Evolutionary conservation across 2,113 vertebrate species (phyloP).

Genomic region (Cinclus mexicanus): DNA sequence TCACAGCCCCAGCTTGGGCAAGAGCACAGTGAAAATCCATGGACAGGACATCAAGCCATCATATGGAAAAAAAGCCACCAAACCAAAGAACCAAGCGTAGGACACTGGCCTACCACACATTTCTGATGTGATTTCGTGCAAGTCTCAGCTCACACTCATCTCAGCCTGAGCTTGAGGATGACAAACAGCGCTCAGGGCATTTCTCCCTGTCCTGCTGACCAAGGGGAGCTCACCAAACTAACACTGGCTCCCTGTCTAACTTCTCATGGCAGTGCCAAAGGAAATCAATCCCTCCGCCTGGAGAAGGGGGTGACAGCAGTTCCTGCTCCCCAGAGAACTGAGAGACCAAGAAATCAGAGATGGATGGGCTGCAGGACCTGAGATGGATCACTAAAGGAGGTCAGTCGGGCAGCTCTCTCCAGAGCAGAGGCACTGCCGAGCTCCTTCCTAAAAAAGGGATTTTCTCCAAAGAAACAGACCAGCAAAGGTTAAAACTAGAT

Average conservation of each 20-base stretch:
- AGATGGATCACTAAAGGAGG: background rate
- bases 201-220: background rate
- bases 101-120: background rate
- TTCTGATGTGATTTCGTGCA: background rate
- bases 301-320: background rate
- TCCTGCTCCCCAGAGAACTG: background rate
- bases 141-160: background rate
- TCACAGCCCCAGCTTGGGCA: background rate
- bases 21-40: background rate
- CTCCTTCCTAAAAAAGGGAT: background rate
- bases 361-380: background rate
- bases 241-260: accelerated
- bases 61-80: accelerated
- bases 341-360: accelerated
- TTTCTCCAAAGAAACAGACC: background rate
- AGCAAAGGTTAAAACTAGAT: background rate
- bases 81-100: accelerated
- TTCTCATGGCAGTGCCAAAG: background rate
- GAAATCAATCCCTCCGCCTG: background rate
- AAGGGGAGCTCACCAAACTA: background rate
- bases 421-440: background rate
- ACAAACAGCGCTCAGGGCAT: background rate
- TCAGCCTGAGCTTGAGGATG: accelerated
- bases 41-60: background rate
- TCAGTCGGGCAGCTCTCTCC: background rate